phyloP scores from a whole-genome alignment of 2,113 vertebrate genomes.

The Sisor rabdophorus region DNA sequence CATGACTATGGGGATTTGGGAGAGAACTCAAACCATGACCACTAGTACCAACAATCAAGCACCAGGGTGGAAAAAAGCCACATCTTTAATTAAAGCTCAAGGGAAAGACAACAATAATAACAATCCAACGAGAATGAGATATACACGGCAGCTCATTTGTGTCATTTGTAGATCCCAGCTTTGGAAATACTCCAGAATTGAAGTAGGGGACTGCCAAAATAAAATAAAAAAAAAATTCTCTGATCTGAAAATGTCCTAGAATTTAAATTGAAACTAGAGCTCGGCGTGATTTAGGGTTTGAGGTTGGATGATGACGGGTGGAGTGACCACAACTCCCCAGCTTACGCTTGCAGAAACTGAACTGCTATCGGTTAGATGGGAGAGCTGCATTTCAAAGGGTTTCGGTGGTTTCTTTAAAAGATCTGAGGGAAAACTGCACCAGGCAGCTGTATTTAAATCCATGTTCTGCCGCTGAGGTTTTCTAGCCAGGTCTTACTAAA shows the following conservation, averaged over 20 bases:
- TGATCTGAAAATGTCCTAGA: conserved; percentile 20
- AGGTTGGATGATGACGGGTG: conserved; percentile 16
- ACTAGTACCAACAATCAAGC: conserved; percentile 19
- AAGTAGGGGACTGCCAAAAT: conserved; percentile 9
- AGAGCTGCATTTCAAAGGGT: conserved; percentile 17
- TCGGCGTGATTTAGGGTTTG: conserved; percentile 1
- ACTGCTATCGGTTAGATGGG: conserved; percentile 10
- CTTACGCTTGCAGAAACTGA: conserved; percentile 3
- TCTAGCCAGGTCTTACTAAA: conserved; percentile 22
- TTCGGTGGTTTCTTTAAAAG: conserved; percentile 21
- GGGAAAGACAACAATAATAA: conserved; percentile 29
- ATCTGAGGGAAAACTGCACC: conserved; percentile 5
- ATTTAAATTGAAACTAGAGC: conserved; percentile 22
- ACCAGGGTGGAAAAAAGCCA: conserved; percentile 18
- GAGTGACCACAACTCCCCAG: not conserved
- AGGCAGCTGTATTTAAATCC: conserved; percentile 24
- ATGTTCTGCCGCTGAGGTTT: conserved; percentile 12
- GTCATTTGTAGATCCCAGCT: conserved; percentile 11
- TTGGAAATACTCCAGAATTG: conserved; percentile 8
- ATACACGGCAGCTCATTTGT: conserved; percentile 17
- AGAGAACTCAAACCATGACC: conserved; percentile 27
- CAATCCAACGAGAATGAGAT: conserved; percentile 26
- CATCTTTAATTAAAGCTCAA: conserved; percentile 44
- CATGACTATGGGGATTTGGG: conserved; percentile 17
- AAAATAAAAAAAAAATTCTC: conserved; percentile 11